Evolutionary conservation across 2,113 vertebrate genomes (phyloP).

Genomic region (Hippocampus guttulatus): DNA sequence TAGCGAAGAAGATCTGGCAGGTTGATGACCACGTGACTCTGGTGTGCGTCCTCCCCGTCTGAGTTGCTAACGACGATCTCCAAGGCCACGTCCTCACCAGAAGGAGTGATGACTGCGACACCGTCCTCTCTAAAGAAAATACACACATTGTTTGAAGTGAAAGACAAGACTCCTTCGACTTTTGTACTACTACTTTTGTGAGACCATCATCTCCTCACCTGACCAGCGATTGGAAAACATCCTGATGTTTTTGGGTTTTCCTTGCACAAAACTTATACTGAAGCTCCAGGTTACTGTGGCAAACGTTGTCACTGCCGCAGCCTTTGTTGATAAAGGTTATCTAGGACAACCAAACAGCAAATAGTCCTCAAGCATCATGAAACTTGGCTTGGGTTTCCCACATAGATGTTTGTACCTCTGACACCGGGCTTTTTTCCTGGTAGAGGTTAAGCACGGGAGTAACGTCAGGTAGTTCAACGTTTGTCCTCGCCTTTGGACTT

Average conservation of each 20-base stretch:
- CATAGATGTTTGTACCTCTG: constrained; percentile 32
- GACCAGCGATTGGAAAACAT: constrained; percentile 76
- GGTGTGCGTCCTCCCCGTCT: constrained; percentile 85
- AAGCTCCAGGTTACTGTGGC: constrained; percentile 83
- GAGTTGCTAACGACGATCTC: constrained; percentile 85
- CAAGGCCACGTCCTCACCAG: constrained; percentile 82
- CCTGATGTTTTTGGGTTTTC: constrained; percentile 68
- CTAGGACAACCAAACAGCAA: constrained; percentile 8
- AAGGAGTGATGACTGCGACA: constrained; percentile 79
- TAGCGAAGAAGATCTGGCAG: constrained; percentile 82
- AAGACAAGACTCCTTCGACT: no score
- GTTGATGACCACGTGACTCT: constrained; percentile 71
- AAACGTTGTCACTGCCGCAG: constrained; percentile 75
- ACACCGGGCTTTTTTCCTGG: constrained; percentile 20
- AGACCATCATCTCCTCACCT: constrained; percentile 64
- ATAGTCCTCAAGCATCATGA: not conserved
- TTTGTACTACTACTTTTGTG: not conserved
- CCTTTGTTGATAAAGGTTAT: constrained; percentile 42
- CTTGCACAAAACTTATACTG: constrained; percentile 80
- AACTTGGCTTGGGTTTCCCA: not conserved
- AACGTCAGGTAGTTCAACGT: constrained; percentile 64
- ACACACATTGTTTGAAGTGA: not conserved
- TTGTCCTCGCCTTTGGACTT: constrained; percentile 54
- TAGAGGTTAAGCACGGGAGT: constrained; percentile 76
- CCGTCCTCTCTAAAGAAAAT: constrained; percentile 71